phyloP scores from a whole-genome alignment of 2,113 vertebrate species.

The Galemys pyrenaicus region DNA sequence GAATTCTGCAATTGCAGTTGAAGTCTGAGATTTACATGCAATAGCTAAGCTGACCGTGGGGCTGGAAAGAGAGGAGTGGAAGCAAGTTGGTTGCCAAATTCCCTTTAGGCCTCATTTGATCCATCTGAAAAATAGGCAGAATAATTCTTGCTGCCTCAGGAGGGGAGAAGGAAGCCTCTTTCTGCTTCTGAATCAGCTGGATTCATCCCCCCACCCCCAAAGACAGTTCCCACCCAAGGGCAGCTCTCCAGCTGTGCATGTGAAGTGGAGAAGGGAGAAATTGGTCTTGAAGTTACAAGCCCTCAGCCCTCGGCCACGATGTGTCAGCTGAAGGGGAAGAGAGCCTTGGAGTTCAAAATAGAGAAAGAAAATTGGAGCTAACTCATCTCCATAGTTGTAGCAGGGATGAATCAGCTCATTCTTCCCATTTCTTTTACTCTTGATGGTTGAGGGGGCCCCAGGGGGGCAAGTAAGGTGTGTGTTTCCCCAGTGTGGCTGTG shows the following conservation, averaged over 20 bases:
- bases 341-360: not conserved
- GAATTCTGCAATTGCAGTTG: not conserved
- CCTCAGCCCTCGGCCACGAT: not conserved
- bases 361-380: not conserved
- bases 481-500: not conserved
- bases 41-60: rapidly evolving
- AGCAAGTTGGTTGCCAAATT: not conserved
- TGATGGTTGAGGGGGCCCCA: not conserved
- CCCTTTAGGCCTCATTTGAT: not conserved
- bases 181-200: not conserved
- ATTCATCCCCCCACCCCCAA: not conserved
- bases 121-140: not conserved
- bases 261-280: not conserved
- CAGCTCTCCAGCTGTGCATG: not conserved
- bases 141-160: not conserved
- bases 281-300: not conserved
- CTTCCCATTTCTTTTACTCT: not conserved
- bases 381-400: not conserved
- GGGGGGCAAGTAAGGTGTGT: not conserved
- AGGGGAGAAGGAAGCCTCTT: not conserved
- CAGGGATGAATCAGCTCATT: not conserved
- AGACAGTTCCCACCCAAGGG: not conserved
- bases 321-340: slow-evolving; percentile 31
- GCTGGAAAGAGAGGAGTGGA: no score
- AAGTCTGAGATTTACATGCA: rapidly evolving